Base-by-base conservation (phyloP, 1,140 invertebrate genomes). In the Bombus consobrinus region DNA sequence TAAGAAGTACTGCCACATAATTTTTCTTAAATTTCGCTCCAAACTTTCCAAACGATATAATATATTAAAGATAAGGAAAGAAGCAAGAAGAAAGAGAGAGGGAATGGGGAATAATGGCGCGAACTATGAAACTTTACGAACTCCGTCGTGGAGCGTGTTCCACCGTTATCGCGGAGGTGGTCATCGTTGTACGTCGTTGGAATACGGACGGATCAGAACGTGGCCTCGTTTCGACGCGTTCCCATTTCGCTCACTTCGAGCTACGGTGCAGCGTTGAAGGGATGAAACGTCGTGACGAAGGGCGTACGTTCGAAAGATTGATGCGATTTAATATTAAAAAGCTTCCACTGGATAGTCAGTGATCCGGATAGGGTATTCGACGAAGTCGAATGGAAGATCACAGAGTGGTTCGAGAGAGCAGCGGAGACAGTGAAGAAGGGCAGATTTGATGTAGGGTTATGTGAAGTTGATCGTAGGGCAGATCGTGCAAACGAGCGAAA, bases 81-180 rank as follows among this genome's bases (percentile, higher is more conserved):
- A 37, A 25, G 6, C 10, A 32, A 43, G 28, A 18, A 25, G 53
- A n/a, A 53, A 53, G 47, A 22, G 47, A 22, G 18, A 22, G 18
- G 18, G 47, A 22, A 53, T 22, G 47, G 47, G 18, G 47, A 53
- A 53, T 18, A 53, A 53, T 53, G 47, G 47, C 47, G 47, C 47
- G 47, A 22, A 53, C 47, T 53, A 53, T 53, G 47, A 53, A 53
- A 53, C 47, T 53, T 53, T 53, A 53, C 47, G 47, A 53, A 53
- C 47, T 81, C 82, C 81, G 22, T 64, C 78, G 53, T 82, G 64
- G 85, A 39, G 88, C 85, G 89, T 90, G 89, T 89, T 88, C 89
- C 82, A 89, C 87, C 87, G 85, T 91, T 86, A 90, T 91, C 85
- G 47, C n/a, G 78, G 83, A 84, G 59, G 53, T 79, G 87, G 89